These are phyloP conservation scores for Athalia cordata DNA, from an alignment of 2,888 invertebrate genomes.

Conservation along the genomic window DNA sequence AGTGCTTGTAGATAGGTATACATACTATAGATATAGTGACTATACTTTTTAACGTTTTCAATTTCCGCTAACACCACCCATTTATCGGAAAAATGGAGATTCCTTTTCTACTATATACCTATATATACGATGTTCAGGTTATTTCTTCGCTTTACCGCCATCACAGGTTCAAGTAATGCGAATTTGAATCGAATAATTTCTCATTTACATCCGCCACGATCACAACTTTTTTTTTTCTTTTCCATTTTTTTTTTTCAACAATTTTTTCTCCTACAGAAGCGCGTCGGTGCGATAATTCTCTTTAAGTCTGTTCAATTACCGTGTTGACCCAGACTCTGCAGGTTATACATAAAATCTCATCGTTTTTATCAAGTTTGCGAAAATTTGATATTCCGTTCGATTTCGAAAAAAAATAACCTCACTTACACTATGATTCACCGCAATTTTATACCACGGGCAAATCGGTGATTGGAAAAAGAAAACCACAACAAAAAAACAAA, in stretches of 20 bases:
- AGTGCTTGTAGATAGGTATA: neutral
- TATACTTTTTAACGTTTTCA: constrained; percentile 27
- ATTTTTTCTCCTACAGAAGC: neutral
- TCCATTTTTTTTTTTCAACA: neutral
- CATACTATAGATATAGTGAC: neutral
- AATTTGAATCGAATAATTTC: constrained; percentile 35
- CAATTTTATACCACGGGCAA: too few species aligned
- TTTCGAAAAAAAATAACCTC: too few species aligned
- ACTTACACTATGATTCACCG: too few species aligned
- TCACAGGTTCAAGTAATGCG: constrained; percentile 4
- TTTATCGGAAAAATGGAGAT: constrained; percentile 39
- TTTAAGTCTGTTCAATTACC: constrained; percentile 9
- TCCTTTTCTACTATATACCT: constrained; percentile 2
- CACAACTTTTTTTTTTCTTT: neutral
- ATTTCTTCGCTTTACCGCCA: constrained; percentile 19
- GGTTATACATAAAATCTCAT: neutral
- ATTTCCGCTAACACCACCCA: constrained; percentile 15
- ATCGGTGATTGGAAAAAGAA: too few species aligned
- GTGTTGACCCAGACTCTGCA: neutral
- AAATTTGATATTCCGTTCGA: too few species aligned
- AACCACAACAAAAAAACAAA: neutral
- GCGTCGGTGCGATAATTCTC: neutral
- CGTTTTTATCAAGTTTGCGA: too few species aligned
- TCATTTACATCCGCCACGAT: constrained; percentile 10
- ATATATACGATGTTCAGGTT: constrained; percentile 10